Evolutionary conservation across 2,113 vertebrate species (phyloP).

Genomic region (Calypte anna): DNA sequence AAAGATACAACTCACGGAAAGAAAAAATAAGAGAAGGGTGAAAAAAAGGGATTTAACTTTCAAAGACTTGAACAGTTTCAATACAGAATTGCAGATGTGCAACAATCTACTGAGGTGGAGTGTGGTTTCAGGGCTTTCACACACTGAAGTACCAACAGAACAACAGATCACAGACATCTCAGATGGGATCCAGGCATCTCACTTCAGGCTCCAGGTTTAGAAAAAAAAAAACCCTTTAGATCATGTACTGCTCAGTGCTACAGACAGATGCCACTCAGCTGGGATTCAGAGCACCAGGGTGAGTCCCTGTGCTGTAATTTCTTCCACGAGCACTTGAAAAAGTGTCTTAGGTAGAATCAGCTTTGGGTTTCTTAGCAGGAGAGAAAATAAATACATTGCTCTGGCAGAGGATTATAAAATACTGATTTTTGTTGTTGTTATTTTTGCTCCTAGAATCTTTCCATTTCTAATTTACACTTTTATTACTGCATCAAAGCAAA

Average conservation of each 20-base stretch:
- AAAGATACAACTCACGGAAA: neutral
- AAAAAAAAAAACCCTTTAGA: neutral
- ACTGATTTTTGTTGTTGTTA: neutral
- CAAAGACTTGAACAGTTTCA: neutral
- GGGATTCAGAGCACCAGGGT: neutral
- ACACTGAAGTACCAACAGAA: neutral
- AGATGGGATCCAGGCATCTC: neutral
- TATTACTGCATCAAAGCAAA: constrained; percentile 1
- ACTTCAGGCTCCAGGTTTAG: neutral
- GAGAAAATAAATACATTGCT: neutral
- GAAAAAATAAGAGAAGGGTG: neutral
- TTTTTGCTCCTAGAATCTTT: neutral
- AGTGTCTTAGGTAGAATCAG: neutral
- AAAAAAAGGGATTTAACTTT: neutral
- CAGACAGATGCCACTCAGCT: neutral
- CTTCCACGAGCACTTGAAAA: neutral
- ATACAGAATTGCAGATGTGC: neutral
- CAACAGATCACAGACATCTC: neutral
- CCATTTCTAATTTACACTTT: neutral
- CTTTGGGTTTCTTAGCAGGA: neutral
- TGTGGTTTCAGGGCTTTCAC: accelerated
- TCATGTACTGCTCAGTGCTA: neutral
- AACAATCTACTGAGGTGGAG: accelerated
- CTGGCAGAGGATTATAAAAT: neutral
- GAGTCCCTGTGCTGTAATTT: neutral